Conservation (phyloP, 2,888 invertebrate species). For the Geophilus truncorum region DNA sequence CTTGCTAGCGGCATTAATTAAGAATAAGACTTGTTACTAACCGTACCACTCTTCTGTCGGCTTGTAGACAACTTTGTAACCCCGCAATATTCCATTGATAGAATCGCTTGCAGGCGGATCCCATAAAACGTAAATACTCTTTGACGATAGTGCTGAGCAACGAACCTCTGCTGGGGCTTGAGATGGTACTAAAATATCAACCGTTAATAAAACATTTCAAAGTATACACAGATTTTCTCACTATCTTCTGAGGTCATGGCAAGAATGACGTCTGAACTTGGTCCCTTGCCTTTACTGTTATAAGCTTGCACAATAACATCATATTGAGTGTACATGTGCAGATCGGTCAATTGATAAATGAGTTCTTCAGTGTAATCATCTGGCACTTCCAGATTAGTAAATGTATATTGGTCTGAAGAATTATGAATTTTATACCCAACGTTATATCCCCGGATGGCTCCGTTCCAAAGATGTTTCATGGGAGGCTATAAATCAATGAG, state of each 20-base stretch:
- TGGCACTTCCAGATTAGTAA: constrained; percentile 32
- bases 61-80: not conserved
- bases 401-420: constrained; percentile 26
- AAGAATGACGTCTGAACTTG: not conserved
- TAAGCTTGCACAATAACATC: constrained; percentile 1
- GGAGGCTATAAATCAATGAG: not conserved
- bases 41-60: not conserved
- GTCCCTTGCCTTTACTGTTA: not conserved
- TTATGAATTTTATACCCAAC: constrained; percentile 8
- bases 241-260: constrained; percentile 19
- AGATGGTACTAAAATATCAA: not conserved
- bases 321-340: not conserved
- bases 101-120: not conserved
- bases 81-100: not conserved
- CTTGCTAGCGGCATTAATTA: not conserved
- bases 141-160: not conserved
- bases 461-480: not conserved
- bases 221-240: not conserved
- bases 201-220: not conserved
- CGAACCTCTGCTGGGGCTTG: not conserved
- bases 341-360: not conserved
- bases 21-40: not conserved
- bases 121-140: too few relatives aligned
- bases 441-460: constrained; percentile 3
- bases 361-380: constrained; percentile 11